Base-by-base conservation (phyloP, 2,888 invertebrate genomes). In the Callimorpha dominula region DNA sequence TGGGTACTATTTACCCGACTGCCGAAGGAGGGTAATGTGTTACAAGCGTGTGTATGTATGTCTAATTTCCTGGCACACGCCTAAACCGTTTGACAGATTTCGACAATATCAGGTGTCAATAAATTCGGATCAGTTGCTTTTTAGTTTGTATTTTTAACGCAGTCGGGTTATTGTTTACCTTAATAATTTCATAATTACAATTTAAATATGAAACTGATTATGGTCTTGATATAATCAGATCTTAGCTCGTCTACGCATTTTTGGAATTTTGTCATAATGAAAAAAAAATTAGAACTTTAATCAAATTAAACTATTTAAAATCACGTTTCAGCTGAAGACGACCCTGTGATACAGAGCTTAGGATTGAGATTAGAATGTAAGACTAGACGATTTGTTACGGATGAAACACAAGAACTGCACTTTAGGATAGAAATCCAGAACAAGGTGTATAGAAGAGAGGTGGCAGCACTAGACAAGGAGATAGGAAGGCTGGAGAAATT, bases 341-440 rank as follows among this genome's bases (percentile, higher is more conserved):
- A 98, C 89, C 98, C 98, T 0, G 97, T 99, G 3, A 98, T 98
- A 81, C 97, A 98, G 88, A 98, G 98, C 87, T 97, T 98, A 96
- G 99, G 99, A 12, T 95, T 99, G 62, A 97, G 98, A 91, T 97
- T 99, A 84, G 98, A 99, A 89, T 98, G 97, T 90, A 99, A 99
- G 86, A 99, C 99, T 0, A 96, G 99, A 81, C 94, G 98, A 86
- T 98, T 98, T 87, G 97, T 98, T 31, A 97, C 97, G 31, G 98
- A 99, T 85, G 99, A 99, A 87, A 97, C 97, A 68, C 96, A 97
- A 82, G 99, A 99, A 87, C 92, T 98, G 20, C 97, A 98, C 86
- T 98, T 98, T 90, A 96, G 99, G 74, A 98, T 98, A 66, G 98
- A 99, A 91, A 98, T 99, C 70, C 99, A 99, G 92, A 99, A 99